Base-by-base conservation (phyloP, 1,140 invertebrate species). In the Orius insidiosus region DNA sequence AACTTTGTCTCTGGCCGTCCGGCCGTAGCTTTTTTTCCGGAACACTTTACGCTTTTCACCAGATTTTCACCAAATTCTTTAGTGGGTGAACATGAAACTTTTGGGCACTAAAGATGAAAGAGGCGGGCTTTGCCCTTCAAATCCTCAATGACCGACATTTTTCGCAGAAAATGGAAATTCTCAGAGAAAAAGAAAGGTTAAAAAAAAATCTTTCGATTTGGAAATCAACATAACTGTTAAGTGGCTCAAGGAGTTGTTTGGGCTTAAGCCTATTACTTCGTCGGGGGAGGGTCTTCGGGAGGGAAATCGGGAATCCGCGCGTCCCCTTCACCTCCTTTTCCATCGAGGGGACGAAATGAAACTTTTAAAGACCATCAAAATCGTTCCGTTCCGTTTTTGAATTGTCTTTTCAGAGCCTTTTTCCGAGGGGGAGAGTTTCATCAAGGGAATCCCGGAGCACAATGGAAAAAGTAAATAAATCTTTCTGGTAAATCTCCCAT, bases 361-460 rank as follows among this genome's bases (percentile, higher is more conserved):
- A 48, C 46, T 48, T 48, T 48, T 48, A 48, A 48, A 42, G 46
- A 48, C 46, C 46, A 48, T 48, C 46, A 48, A 48, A 48, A 48
- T 48, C 46, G 46, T 13, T 48, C 34, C 46, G 46, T 48, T 48
- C 46, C 46, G 46, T 48, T 48, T 48, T 48, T 34, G 39, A 48
- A 48, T 48, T 48, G 38, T 33, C 46, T 42, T 18, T 30, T 36
- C 13, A 6, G 14, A 19, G 16, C 41, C 41, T 16, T 43, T 43
- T 43, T 43, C 16, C 41, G 16, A 30, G 41, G 19, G 18, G 9
- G 11, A 10, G 16, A 43, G 41, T 43, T 43, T 43, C 41, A 43
- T 43, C 41, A 43, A 43, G 41, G 19, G 41, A 43, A 43, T 43
- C 41, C 18, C 24, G 19, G 19, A 30, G 18, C 10, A 24, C 18